Evolutionary conservation across 1,140 invertebrate genomes (phyloP).

Genomic region (Drosophila athabasca): DNA sequence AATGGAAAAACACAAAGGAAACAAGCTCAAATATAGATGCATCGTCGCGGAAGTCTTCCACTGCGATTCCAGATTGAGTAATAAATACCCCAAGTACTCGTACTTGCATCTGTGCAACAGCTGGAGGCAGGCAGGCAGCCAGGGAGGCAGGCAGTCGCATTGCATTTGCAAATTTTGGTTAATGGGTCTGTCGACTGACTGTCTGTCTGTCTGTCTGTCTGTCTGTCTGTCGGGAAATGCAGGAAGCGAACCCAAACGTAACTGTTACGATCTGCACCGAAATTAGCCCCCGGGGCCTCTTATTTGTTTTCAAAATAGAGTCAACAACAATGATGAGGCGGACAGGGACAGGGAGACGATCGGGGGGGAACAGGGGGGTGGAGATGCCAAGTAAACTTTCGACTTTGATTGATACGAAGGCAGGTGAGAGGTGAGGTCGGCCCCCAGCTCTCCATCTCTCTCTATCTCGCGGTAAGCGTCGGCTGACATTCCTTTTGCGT

Average conservation of each 20-base stretch:
- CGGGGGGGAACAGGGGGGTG: background rate
- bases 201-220: slow-evolving; percentile 20
- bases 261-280: slow-evolving; percentile 63
- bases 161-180: slow-evolving; percentile 71
- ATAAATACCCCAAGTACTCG: slow-evolving; percentile 58
- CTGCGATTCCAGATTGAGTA: slow-evolving; percentile 72
- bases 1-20: slow-evolving; percentile 29
- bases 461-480: too few species aligned
- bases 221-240: slow-evolving; percentile 45
- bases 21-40: slow-evolving; percentile 32
- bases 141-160: slow-evolving; percentile 29
- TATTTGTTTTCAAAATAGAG: slow-evolving; percentile 45
- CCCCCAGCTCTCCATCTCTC: too few species aligned
- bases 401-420: slow-evolving; percentile 12
- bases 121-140: slow-evolving; percentile 39
- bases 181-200: slow-evolving; percentile 63
- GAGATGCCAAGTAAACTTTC: slow-evolving; percentile 9
- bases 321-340: slow-evolving; percentile 28
- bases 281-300: slow-evolving; percentile 55
- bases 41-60: slow-evolving; percentile 71
- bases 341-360: background rate
- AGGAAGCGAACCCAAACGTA: slow-evolving; percentile 60
- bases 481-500: too few species aligned
- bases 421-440: background rate
- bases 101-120: slow-evolving; percentile 35